Base-by-base conservation (phyloP, 2,797 vertebrate species). In the Danio jaintianensis region DNA sequence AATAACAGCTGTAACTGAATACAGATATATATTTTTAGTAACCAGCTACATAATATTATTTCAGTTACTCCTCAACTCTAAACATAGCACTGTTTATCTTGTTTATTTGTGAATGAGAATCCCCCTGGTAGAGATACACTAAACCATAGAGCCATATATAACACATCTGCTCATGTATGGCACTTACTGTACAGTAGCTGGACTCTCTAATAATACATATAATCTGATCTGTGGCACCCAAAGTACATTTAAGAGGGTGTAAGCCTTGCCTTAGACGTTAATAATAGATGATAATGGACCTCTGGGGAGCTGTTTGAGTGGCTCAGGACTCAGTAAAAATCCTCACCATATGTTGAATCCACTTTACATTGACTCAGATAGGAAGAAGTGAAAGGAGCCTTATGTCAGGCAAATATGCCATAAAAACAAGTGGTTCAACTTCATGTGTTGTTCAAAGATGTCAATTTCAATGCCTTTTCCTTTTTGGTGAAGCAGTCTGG, bases 281-380 rank as follows among this genome's bases (percentile, higher is more conserved):
- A 92, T 91, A 90, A 92, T 91, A 86, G 86, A 93, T 82, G 91
- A 68, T 68, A 68, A 67, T 62, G 62, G 81, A 86, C 78, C 89
- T 84, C 88, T 8, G 1, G 89, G 85, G 91, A 87, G 15, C 69
- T 81, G 50, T 89, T 85, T 85, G 77, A 88, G 85, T 75, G 84
- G 72, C 86, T 85, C 76, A 80, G 29, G 64, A 82, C 83, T 81
- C 84, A 67, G 83, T 87, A 82, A 88, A 90, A 89, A 70, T 58
- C 80, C 78, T 73, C 79, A 81, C 90, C 90, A 91, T 90, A 91
- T 90, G 89, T 59, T 88, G 64, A 59, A 80, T 83, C 84, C 76
- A 85, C 86, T 80, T 82, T 72, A 75, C 66, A 70, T 68, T 64
- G 66, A 79, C 82, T 81, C 58, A 61, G 4, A 29, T 62, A 42